Evolutionary conservation across 2,888 invertebrate species (phyloP).

Genomic region (Noctua pronuba): DNA sequence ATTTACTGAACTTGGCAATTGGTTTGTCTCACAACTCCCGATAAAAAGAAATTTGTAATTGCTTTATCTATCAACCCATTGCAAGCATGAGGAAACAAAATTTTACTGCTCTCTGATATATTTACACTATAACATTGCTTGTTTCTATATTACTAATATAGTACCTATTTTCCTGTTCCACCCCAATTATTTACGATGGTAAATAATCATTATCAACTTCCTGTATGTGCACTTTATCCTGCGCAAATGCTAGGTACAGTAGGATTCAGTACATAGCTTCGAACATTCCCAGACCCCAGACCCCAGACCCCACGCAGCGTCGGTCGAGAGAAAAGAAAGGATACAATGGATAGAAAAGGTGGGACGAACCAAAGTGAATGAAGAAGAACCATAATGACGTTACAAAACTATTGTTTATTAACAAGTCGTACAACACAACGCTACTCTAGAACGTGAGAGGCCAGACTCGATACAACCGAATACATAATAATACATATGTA

Average conservation of each 20-base stretch:
- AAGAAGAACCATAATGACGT: slow-evolving; percentile 83
- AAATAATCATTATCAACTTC: not conserved
- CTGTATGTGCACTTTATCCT: not conserved
- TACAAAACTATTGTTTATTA: slow-evolving; percentile 89
- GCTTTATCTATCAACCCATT: not conserved
- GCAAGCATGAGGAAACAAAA: not conserved
- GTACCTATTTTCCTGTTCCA: not conserved
- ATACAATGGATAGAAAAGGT: slow-evolving; percentile 78
- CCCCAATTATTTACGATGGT: not conserved
- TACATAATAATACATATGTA: slow-evolving; percentile 78
- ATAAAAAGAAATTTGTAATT: not conserved
- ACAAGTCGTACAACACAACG: slow-evolving; percentile 87
- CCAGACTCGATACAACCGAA: slow-evolving; percentile 79
- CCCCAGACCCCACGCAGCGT: slow-evolving; percentile 51
- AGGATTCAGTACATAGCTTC: not conserved
- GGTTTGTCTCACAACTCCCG: not conserved
- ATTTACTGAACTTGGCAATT: not conserved
- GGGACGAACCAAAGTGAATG: slow-evolving; percentile 79
- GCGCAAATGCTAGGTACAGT: not conserved
- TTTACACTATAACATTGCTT: not conserved
- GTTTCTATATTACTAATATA: not conserved
- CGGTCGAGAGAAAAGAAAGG: slow-evolving; percentile 68
- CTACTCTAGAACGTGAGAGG: slow-evolving; percentile 81
- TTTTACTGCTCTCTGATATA: not conserved
- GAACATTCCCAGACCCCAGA: slow-evolving; percentile 29